Percentiles rank a stretch among this genome's conserved stretches.
These are phyloP conservation scores for Aethina tumida DNA, from an alignment of 1,140 invertebrate genomes.

Conservation along the genomic window DNA sequence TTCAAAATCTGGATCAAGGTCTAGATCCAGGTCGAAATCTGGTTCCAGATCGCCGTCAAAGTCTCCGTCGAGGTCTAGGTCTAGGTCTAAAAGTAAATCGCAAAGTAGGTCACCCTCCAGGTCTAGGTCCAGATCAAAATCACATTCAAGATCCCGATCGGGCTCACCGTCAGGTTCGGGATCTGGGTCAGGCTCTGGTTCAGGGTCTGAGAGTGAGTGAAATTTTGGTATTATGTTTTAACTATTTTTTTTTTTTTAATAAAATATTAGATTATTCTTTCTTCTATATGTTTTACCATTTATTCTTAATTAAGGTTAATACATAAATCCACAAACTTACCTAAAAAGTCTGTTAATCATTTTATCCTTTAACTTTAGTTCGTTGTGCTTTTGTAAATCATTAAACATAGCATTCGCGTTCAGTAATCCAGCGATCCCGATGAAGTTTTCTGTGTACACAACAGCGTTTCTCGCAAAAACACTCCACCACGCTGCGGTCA, in stretches of 20 bases:
- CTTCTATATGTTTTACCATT: background rate
- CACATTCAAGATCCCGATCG: constrained; percentile 28
- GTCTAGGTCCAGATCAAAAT: constrained; percentile 20
- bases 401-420: constrained; percentile 50
- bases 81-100: constrained; percentile 18
- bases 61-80: constrained; percentile 22
- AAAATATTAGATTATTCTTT: constrained; percentile 5
- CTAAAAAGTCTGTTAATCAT: constrained; percentile 23
- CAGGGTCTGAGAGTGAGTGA: constrained; percentile 20
- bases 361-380: constrained; percentile 19
- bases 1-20: constrained; percentile 29
- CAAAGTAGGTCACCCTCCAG: constrained; percentile 22
- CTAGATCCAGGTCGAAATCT: constrained; percentile 31
- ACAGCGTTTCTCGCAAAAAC: constrained; percentile 59
- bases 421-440: constrained; percentile 62
- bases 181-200: constrained; percentile 21
- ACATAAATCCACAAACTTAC: constrained; percentile 13
- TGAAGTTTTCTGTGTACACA: constrained; percentile 64
- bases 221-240: constrained; percentile 3
- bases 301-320: background rate
- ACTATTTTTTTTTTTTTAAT: constrained; percentile 5
- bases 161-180: constrained; percentile 27
- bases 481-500: constrained; percentile 54
- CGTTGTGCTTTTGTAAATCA: constrained; percentile 14
- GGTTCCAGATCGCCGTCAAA: constrained; percentile 11